Evolutionary conservation across 1,140 invertebrate species (phyloP).

Genomic region (Theocolax elegans): DNA sequence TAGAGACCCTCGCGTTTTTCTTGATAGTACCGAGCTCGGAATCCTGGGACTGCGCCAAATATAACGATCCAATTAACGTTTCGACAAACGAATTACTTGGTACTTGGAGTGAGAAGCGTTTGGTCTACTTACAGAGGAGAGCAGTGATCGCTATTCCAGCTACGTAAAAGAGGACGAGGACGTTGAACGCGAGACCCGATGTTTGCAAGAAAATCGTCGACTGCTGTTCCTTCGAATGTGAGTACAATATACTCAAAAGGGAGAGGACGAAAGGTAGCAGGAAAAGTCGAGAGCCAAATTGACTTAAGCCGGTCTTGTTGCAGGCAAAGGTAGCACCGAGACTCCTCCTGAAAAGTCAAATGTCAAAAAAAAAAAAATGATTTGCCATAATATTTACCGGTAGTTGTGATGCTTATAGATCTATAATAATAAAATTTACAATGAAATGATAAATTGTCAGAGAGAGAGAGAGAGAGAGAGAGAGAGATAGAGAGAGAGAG

Average conservation of each 20-base stretch:
- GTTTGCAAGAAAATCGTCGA: constrained; percentile 63
- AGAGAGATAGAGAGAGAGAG: too few species aligned
- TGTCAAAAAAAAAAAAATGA: constrained; percentile 34
- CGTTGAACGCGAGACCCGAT: constrained; percentile 82
- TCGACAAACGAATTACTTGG: too few species aligned
- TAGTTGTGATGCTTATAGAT: neutral
- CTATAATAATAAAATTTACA: neutral
- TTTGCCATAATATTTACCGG: too few species aligned
- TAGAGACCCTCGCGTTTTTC: constrained; percentile 89
- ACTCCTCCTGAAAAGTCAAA: constrained; percentile 73
- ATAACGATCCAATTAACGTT: too few species aligned
- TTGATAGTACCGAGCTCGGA: constrained; percentile 90
- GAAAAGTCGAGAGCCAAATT: constrained; percentile 79
- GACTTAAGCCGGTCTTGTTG: constrained; percentile 77
- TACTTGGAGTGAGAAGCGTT: too few species aligned
- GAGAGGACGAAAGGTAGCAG: constrained; percentile 82
- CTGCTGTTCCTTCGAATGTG: constrained; percentile 60
- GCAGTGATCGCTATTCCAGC: constrained; percentile 84
- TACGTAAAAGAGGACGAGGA: constrained; percentile 81
- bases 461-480: too few species aligned
- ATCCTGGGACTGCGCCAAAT: constrained; percentile 81
- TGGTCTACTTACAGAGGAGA: constrained; percentile 75
- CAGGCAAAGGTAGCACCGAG: constrained; percentile 82
- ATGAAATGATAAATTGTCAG: too few species aligned
- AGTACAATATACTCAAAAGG: constrained; percentile 85